phyloP scores from a whole-genome alignment of 92 coral and sea anemone species.

The Actinostola sp. region DNA sequence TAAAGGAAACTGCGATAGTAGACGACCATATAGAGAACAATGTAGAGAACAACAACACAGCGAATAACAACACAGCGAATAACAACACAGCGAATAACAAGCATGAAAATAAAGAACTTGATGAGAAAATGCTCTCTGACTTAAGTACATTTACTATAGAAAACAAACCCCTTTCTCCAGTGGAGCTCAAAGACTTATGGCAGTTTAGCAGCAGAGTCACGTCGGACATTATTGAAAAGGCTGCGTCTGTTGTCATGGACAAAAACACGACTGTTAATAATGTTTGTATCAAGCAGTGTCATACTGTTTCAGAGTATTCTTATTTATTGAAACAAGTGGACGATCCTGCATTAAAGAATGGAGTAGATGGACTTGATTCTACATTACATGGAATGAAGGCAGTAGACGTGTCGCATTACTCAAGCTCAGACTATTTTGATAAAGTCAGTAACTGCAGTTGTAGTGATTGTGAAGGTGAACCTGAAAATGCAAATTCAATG shows the following conservation, averaged over 20 bases:
- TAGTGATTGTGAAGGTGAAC: slow-evolving; percentile 34
- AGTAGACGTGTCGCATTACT: neutral
- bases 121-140: neutral
- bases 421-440: slow-evolving; percentile 17
- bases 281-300: slow-evolving; percentile 41
- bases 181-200: slow-evolving; percentile 58
- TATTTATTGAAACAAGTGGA: slow-evolving; percentile 61
- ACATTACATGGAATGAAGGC: neutral
- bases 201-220: slow-evolving; percentile 68
- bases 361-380: slow-evolving; percentile 23
- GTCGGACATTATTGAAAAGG: slow-evolving; percentile 57
- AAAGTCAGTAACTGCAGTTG: slow-evolving; percentile 33
- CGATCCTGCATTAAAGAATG: slow-evolving; percentile 49
- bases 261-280: slow-evolving; percentile 26
- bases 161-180: slow-evolving; percentile 44
- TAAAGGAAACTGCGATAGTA: slow-evolving; percentile 76
- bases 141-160: slow-evolving; percentile 13
- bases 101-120: slow-evolving; percentile 31
- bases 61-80: slow-evolving; percentile 35
- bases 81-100: slow-evolving; percentile 26
- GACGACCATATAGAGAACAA: slow-evolving; percentile 74
- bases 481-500: neutral
- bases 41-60: slow-evolving; percentile 31
- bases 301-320: slow-evolving; percentile 76
- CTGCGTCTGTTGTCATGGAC: slow-evolving; percentile 51